Percentiles rank a stretch among this genome's conserved stretches.
These are phyloP conservation scores for Argyra leucocephala DNA, from an alignment of 2,888 invertebrate species.

Conservation along the genomic window DNA sequence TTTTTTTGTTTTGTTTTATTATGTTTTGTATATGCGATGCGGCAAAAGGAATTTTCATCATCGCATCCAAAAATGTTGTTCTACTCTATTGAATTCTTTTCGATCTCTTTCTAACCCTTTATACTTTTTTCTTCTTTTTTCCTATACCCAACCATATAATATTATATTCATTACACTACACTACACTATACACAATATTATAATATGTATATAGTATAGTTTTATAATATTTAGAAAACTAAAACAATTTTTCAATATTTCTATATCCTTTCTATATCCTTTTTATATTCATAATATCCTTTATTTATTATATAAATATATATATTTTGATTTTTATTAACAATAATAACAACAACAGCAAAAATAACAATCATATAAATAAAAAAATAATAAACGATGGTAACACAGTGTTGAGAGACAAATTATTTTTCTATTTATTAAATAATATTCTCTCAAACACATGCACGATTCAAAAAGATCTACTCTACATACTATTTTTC, in stretches of 20 bases:
- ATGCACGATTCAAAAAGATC: too few species aligned
- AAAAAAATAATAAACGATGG: background rate
- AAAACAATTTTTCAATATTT: too few species aligned
- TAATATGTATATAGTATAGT: too few species aligned
- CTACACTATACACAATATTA: too few species aligned
- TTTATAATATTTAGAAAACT: too few species aligned
- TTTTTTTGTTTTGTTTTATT: background rate
- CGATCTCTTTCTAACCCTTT: background rate
- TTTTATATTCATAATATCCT: too few species aligned
- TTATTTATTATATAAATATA: background rate
- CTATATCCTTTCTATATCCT: too few species aligned
- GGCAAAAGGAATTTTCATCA: background rate
- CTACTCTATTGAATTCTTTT: background rate
- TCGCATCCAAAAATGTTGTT: background rate
- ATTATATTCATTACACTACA: too few species aligned
- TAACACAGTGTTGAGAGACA: slow-evolving; percentile 1
- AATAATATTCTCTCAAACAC: too few species aligned
- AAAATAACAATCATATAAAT: background rate
- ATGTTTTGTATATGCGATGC: background rate
- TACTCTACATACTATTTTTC: too few species aligned
- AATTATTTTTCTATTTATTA: background rate
- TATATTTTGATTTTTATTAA: background rate
- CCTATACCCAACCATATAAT: too few species aligned
- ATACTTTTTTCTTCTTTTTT: background rate
- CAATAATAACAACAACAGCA: background rate